Conservation (phyloP, 2,888 invertebrate species). For the Ecdyonurus torrentis region DNA sequence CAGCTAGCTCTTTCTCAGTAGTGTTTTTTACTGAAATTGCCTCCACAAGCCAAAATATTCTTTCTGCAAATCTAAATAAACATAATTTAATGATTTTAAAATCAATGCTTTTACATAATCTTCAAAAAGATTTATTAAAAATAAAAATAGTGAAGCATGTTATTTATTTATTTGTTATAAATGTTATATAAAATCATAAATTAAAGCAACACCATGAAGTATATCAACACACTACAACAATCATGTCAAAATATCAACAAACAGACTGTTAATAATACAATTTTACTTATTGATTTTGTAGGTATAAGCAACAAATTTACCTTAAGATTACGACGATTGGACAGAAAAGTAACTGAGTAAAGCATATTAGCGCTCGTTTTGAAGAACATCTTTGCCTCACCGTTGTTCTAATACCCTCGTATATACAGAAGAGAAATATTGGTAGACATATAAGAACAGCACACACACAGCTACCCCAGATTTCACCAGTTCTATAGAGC, state of each 20-base stretch:
- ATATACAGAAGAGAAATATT: background rate
- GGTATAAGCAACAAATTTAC: no score
- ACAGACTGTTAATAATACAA: no score
- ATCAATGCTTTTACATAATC: no score
- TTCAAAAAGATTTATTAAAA: no score
- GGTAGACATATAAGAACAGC: background rate
- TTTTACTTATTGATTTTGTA: no score
- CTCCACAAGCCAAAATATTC: background rate
- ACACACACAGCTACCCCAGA: background rate
- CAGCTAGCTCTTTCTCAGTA: background rate
- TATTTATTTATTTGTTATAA: no score
- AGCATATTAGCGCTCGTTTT: background rate
- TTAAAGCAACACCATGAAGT: no score
- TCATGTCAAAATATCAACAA: no score
- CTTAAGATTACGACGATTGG: background rate
- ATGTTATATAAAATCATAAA: no score
- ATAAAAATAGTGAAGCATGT: no score
- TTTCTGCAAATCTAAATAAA: background rate
- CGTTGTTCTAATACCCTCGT: background rate
- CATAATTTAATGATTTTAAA: background rate
- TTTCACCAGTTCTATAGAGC: background rate
- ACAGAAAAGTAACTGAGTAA: background rate
- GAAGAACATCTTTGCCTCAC: background rate
- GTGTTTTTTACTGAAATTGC: background rate
- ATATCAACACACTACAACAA: no score